Evolutionary conservation across 1,140 invertebrate genomes (phyloP).

Genomic region (Dreissena rostriformis): DNA sequence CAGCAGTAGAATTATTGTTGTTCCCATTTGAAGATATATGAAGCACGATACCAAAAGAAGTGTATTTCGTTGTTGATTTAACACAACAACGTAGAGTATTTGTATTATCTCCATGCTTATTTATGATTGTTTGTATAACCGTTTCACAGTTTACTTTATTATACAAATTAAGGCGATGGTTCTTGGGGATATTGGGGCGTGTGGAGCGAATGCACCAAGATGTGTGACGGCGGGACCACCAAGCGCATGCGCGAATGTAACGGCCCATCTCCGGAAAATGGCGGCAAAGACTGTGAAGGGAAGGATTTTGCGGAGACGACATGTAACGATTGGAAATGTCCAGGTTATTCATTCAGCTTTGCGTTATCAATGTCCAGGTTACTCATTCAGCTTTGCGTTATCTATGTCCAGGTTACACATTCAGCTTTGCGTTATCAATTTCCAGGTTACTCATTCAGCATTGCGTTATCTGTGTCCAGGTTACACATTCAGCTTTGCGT

Average conservation of each 20-base stretch:
- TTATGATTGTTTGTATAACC: not conserved
- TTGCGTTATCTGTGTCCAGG: no score
- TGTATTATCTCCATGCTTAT: not conserved
- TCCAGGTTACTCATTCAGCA: not conserved
- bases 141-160: not conserved
- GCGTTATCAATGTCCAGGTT: no score
- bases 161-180: conserved; percentile 39
- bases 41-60: no score
- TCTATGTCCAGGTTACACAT: no score
- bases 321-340: conserved; percentile 53
- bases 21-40: no score
- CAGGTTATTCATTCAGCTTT: no score
- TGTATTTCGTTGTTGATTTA: no score
- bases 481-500: no score
- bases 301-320: conserved; percentile 10
- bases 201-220: conserved; percentile 45
- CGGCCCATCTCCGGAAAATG: conserved; percentile 36
- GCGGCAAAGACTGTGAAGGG: conserved; percentile 35
- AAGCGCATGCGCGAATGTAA: conserved; percentile 35
- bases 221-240: conserved; percentile 44
- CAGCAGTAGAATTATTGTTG: no score
- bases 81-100: no score
- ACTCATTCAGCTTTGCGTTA: no score
- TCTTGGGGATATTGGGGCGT: conserved; percentile 49
- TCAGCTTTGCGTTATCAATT: not conserved